A percentile compares a stretch with the other conserved stretches of the same genome.
These are phyloP conservation scores for Bucco capensis DNA, from an alignment of 2,113 vertebrate genomes.

Conservation along the genomic window DNA sequence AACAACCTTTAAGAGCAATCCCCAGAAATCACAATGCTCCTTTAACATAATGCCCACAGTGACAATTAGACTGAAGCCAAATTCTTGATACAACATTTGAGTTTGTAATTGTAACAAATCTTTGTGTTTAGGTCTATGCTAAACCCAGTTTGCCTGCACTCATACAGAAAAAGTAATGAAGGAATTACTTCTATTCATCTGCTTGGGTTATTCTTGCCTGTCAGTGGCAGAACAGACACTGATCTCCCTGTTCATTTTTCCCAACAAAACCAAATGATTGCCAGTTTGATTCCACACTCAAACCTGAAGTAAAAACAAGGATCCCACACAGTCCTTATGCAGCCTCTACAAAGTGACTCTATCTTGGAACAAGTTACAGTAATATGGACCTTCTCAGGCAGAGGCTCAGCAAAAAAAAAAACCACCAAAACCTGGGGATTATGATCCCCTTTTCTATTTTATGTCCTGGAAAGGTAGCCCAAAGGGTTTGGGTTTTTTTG, in stretches of 20 bases:
- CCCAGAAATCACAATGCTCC: not conserved
- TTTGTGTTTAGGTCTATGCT: not conserved
- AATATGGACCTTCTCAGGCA: not conserved
- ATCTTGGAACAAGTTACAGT: not conserved
- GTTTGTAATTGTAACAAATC: not conserved
- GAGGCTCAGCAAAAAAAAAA: not conserved
- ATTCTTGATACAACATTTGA: not conserved
- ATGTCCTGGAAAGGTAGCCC: not conserved
- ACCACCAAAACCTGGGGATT: not conserved
- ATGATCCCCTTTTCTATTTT: not conserved
- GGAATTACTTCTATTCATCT: not conserved
- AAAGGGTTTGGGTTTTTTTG: not conserved
- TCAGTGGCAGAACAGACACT: not conserved
- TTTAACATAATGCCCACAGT: not conserved
- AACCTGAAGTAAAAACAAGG: not conserved
- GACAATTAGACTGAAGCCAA: not conserved
- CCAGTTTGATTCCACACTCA: not conserved
- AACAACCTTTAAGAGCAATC: not conserved
- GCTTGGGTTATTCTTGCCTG: not conserved
- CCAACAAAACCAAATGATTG: not conserved
- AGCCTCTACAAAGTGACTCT: not conserved
- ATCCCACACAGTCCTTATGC: not conserved
- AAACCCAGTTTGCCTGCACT: not conserved
- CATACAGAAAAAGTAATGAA: not conserved
- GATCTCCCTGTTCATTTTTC: not conserved